phyloP scores from a whole-genome alignment of 1,140 invertebrate genomes.

The Drosophila tropicalis region DNA sequence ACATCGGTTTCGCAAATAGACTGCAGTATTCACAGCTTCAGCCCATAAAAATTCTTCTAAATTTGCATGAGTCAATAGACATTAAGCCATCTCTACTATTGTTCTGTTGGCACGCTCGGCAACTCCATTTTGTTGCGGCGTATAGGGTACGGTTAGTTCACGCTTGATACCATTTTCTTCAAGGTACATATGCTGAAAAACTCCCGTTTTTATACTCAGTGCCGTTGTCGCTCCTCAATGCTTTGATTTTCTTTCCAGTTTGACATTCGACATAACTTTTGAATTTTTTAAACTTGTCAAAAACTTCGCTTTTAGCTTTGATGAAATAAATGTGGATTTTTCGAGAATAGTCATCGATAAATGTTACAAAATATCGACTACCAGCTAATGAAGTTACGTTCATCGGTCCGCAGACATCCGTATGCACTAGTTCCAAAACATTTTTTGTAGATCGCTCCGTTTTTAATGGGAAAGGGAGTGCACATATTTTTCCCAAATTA shows the following conservation, averaged over 20 bases:
- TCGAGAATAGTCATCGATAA: neutral
- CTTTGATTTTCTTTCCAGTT: neutral
- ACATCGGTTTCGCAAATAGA: neutral
- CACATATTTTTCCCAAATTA: too few relatives aligned
- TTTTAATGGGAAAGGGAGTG: neutral
- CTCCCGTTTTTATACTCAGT: neutral
- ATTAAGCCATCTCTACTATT: neutral
- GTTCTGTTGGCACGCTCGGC: constrained; percentile 3
- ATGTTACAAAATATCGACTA: neutral
- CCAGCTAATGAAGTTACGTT: neutral
- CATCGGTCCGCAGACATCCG: too few relatives aligned
- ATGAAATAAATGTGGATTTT: neutral
- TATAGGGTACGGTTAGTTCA: constrained; percentile 5
- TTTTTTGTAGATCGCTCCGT: too few relatives aligned
- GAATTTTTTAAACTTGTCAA: neutral
- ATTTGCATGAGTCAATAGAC: neutral
- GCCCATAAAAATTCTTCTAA: neutral
- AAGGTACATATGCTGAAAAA: neutral
- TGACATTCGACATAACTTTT: too few relatives aligned
- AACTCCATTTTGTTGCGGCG: constrained; percentile 15
- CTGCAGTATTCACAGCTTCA: too few relatives aligned
- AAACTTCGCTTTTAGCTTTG: neutral
- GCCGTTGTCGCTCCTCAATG: constrained; percentile 7
- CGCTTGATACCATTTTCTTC: constrained; percentile 1
- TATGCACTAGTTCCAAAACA: too few relatives aligned